Evolutionary conservation across 1,140 invertebrate species (phyloP).

Genomic region (Anthonomus grandis): DNA sequence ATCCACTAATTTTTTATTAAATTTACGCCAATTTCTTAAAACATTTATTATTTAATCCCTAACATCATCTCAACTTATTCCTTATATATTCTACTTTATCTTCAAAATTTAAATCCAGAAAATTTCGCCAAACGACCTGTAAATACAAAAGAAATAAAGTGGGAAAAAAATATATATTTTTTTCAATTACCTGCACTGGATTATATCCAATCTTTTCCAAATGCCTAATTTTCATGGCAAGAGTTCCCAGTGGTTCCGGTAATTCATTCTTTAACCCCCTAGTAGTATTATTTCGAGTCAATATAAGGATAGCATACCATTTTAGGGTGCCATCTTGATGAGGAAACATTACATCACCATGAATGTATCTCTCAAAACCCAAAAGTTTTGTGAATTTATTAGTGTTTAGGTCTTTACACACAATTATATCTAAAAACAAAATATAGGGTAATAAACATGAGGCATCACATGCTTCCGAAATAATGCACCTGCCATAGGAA

Average conservation of each 20-base stretch:
- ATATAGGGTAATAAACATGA: neutral
- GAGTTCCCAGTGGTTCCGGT: conserved; percentile 44
- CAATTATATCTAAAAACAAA: conserved; percentile 50
- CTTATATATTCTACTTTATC: conserved; percentile 5
- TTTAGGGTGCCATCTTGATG: conserved; percentile 45
- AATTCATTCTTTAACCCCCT: too few species aligned
- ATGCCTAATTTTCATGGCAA: conserved; percentile 54
- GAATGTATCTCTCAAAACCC: conserved; percentile 44
- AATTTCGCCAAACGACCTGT: conserved; percentile 20
- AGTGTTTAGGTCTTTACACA: conserved; percentile 52
- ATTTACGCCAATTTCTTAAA: too few species aligned
- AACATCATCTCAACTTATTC: too few species aligned
- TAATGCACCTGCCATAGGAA: conserved; percentile 46
- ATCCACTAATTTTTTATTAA: too few species aligned
- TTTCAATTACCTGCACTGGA: conserved; percentile 52
- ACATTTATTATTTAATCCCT: too few species aligned
- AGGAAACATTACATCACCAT: conserved; percentile 47
- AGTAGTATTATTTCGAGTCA: conserved; percentile 48
- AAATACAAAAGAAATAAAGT: neutral
- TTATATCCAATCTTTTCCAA: conserved; percentile 57
- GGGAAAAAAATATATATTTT: neutral
- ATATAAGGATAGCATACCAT: conserved; percentile 52
- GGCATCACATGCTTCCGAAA: neutral
- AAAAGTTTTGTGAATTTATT: conserved; percentile 43
- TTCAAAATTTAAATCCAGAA: neutral